phyloP scores from a whole-genome alignment of 1,140 invertebrate genomes.

The Drosophila mayri region DNA sequence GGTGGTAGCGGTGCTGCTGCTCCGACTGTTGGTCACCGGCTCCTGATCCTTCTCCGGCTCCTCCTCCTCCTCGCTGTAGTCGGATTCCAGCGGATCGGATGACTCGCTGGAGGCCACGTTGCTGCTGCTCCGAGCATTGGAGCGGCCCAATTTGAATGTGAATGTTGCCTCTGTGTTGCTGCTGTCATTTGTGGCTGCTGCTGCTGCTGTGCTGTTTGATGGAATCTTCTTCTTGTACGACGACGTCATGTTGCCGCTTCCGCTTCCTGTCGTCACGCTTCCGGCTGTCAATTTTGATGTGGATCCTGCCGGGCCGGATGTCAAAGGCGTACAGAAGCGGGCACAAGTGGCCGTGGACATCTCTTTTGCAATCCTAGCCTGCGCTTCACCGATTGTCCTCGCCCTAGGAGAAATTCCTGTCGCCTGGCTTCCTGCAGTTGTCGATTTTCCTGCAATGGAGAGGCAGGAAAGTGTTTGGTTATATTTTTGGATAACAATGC shows the following conservation, averaged over 20 bases:
- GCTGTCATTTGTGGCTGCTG: constrained; percentile 50
- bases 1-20: constrained; percentile 55
- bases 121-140: constrained; percentile 36
- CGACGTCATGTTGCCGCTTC: constrained; percentile 61
- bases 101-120: constrained; percentile 76
- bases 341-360: constrained; percentile 75
- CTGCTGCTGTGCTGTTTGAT: constrained; percentile 58
- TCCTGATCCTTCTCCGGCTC: constrained; percentile 37
- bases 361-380: constrained; percentile 30
- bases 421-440: constrained; percentile 21
- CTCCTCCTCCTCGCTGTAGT: constrained; percentile 75
- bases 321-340: constrained; percentile 67
- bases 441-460: constrained; percentile 35
- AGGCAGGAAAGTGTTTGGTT: constrained; percentile 8
- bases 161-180: constrained; percentile 75
- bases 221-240: constrained; percentile 58
- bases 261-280: constrained; percentile 64
- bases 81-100: constrained; percentile 81
- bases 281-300: constrained; percentile 66
- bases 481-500: constrained; percentile 32
- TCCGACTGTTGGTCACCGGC: constrained; percentile 36
- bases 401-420: constrained; percentile 21
- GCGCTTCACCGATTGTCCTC: constrained; percentile 14
- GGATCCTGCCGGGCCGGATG: constrained; percentile 52
- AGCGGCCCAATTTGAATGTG: constrained; percentile 74